Conservation (phyloP, 2,113 vertebrate genomes). For the Myrmecophaga tridactyla region DNA sequence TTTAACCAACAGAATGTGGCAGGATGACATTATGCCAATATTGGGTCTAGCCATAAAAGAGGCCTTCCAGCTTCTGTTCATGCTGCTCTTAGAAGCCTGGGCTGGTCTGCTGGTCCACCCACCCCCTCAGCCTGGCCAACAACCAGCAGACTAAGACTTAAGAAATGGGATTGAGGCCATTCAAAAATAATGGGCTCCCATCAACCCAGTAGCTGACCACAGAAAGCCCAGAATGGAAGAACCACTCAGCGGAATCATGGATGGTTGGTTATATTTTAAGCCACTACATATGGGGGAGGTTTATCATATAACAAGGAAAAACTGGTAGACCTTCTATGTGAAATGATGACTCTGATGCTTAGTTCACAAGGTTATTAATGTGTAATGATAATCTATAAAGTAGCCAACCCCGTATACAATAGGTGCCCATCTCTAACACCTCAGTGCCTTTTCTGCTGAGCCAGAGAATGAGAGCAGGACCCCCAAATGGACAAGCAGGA, state of each 20-base stretch:
- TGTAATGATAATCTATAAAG: too few species aligned
- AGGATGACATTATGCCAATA: not conserved
- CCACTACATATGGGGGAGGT: not conserved
- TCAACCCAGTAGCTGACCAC: not conserved
- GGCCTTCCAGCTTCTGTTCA: not conserved
- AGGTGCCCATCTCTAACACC: not conserved
- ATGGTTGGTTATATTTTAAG: not conserved
- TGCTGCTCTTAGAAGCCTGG: not conserved
- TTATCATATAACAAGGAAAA: not conserved
- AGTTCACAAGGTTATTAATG: not conserved
- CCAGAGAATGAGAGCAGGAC: not conserved
- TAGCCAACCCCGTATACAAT: not conserved
- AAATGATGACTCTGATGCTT: not conserved
- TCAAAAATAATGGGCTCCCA: not conserved
- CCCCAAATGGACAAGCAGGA: not conserved
- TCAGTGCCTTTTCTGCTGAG: not conserved
- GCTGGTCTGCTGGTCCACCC: not conserved
- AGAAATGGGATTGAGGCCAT: not conserved
- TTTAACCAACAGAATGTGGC: not conserved
- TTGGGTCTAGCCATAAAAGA: not conserved
- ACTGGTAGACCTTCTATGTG: not conserved
- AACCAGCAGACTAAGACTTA: not conserved
- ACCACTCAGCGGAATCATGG: not conserved
- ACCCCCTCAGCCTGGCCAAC: not conserved
- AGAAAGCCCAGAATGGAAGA: not conserved